Base-by-base conservation (phyloP, 2,888 invertebrate species). In the Elysia crispata region DNA sequence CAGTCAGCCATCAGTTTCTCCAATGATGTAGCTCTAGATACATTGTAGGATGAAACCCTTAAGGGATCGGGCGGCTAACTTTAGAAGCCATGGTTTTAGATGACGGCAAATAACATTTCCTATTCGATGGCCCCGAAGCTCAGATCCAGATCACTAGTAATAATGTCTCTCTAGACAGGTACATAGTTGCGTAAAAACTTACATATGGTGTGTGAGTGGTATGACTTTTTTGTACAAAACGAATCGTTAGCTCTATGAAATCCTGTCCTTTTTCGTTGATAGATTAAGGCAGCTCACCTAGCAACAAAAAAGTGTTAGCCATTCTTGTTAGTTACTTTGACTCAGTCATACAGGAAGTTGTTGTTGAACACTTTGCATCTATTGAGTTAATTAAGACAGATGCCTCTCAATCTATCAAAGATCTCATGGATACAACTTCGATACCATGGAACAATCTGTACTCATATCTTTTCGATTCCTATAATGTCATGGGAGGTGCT, bases 401-500 rank as follows among this genome's bases (percentile, higher is more conserved):
- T 25, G 60, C 60, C 3, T 60, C 15, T 15, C 3, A 60, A 3
- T 3, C 60, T 25, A 60, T 60, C 60, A 60, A 60, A 60, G 60
- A 60, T 3, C 60, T 60, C 60, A 25, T 60, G 25, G 60, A 60
- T 15, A 60, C 6, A 3, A 60, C 3, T 23, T 60, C 15, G 3
- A 60, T 60, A 8, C 60, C 60, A 8, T 60, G 60, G 60, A 60
- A 60, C 6, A 60, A 60, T 60, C 60, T 60, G 15, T 15, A 60
- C 3, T 60, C 60, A 25, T 60, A 15, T 41, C 76, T 82, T 1
- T 54, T 79, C 50, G 83, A 83, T 66, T 82, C 81, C 11, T 83
- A 79, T 28, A 76, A 67, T 74, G 83, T 83, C 18, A 82, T 83
- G 81, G 8, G 83, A 13, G 83, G 79, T 23, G 20, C 33, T 18